Evolutionary conservation across 2,797 vertebrate species (phyloP).

Genomic region (Philypnodon macrostomus): DNA sequence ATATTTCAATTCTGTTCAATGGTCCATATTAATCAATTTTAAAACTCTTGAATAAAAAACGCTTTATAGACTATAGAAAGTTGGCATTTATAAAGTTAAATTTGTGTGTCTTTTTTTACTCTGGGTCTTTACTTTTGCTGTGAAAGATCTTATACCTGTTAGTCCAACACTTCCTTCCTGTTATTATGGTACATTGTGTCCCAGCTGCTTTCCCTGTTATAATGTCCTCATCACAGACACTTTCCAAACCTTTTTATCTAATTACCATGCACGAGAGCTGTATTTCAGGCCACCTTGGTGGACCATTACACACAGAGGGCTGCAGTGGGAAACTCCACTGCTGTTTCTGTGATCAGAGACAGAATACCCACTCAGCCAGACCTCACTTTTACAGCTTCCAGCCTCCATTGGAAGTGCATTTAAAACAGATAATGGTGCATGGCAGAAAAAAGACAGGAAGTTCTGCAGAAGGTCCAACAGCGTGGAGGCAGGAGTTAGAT

Average conservation of each 20-base stretch:
- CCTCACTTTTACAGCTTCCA: slow-evolving; percentile 41
- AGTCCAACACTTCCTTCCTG: slow-evolving; percentile 34
- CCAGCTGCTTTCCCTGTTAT: slow-evolving; percentile 39
- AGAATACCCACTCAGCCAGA: slow-evolving; percentile 30
- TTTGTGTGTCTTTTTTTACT: slow-evolving; percentile 46
- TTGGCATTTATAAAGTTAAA: too few species aligned
- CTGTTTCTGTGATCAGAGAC: slow-evolving; percentile 44
- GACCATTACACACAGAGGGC: slow-evolving; percentile 20
- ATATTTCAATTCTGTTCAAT: too few species aligned
- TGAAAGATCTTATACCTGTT: slow-evolving; percentile 40
- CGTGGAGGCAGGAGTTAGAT: slow-evolving; percentile 46
- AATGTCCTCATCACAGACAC: slow-evolving; percentile 32
- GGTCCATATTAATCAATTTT: too few species aligned
- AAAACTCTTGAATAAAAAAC: too few species aligned
- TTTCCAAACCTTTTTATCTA: slow-evolving; percentile 28
- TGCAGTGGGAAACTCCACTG: slow-evolving; percentile 34
- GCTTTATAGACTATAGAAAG: too few species aligned
- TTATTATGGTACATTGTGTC: slow-evolving; percentile 34
- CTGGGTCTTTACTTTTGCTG: slow-evolving; percentile 45
- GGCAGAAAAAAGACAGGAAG: slow-evolving; percentile 52
- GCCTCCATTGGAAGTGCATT: slow-evolving; percentile 53
- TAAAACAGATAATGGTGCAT: slow-evolving; percentile 65
- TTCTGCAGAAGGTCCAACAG: slow-evolving; percentile 51
- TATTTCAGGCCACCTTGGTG: slow-evolving; percentile 37
- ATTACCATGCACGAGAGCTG: slow-evolving; percentile 24